These are phyloP conservation scores for Ptychochromis oligacanthus DNA, from an alignment of 2,113 vertebrate genomes.

Conservation along the genomic window DNA sequence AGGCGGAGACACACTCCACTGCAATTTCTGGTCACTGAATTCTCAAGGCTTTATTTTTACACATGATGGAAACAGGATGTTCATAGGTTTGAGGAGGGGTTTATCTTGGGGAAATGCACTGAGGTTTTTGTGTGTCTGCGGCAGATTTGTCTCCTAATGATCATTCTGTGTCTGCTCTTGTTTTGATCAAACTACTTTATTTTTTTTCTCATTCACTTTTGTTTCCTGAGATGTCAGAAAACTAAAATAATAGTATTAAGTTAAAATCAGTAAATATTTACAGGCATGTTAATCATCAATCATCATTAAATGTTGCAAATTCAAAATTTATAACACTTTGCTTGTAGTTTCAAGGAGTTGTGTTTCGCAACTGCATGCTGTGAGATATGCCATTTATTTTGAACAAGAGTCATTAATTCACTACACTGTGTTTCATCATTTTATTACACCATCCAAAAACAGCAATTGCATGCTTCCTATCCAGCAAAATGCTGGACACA, in stretches of 20 bases:
- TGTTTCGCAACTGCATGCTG: not conserved
- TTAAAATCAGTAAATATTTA: not conserved
- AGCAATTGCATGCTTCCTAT: not conserved
- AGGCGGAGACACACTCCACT: slow-evolving; percentile 69
- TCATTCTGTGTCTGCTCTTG: slow-evolving; percentile 33
- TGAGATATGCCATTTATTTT: not conserved
- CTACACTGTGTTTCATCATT: not conserved
- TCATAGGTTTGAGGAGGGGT: slow-evolving; percentile 30
- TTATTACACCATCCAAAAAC: not conserved
- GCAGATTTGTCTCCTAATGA: slow-evolving; percentile 20
- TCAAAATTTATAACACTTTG: not conserved
- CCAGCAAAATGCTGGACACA: not conserved
- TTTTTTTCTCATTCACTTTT: not conserved
- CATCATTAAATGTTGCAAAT: not conserved
- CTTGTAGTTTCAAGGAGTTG: too few relatives aligned
- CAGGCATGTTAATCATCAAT: not conserved
- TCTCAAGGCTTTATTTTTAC: slow-evolving; percentile 72
- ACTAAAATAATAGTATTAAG: not conserved
- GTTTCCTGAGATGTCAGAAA: not conserved
- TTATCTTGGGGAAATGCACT: slow-evolving; percentile 18
- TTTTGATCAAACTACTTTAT: slow-evolving; percentile 18
- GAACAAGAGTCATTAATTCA: not conserved
- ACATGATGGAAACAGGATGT: slow-evolving; percentile 71
- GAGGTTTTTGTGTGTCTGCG: slow-evolving; percentile 6
- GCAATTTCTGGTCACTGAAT: slow-evolving; percentile 78